These are phyloP conservation scores for Megalonaias nervosa DNA, from an alignment of 1,140 invertebrate species.

Conservation along the genomic window DNA sequence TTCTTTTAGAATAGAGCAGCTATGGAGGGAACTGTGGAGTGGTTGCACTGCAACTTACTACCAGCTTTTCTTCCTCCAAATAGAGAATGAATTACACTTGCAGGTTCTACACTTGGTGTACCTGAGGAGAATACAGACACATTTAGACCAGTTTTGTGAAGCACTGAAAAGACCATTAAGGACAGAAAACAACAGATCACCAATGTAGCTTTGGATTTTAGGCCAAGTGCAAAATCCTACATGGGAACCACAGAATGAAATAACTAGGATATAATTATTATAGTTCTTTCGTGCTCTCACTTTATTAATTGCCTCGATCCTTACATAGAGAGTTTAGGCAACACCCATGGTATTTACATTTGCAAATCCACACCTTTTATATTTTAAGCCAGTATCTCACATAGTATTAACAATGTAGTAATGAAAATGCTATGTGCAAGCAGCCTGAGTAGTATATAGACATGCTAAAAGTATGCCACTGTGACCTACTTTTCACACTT, in stretches of 20 bases:
- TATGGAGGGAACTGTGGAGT: slow-evolving; percentile 45
- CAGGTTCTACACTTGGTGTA: slow-evolving; percentile 29
- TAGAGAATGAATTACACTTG: slow-evolving; percentile 24
- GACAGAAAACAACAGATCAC: slow-evolving; percentile 23
- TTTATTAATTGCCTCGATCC: too few relatives aligned
- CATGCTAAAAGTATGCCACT: too few relatives aligned
- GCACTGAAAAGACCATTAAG: slow-evolving; percentile 26
- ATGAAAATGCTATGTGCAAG: too few relatives aligned
- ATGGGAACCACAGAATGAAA: not conserved
- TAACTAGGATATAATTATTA: not conserved
- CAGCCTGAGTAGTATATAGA: too few relatives aligned
- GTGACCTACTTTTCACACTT: too few relatives aligned
- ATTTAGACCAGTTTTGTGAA: slow-evolving; percentile 30
- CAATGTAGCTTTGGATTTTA: slow-evolving; percentile 30
- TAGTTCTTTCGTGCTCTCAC: too few relatives aligned
- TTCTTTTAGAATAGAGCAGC: slow-evolving; percentile 38
- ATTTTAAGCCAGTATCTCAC: too few relatives aligned
- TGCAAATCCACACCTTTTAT: too few relatives aligned
- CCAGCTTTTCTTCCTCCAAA: slow-evolving; percentile 34
- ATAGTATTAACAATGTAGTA: too few relatives aligned
- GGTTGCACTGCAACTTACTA: slow-evolving; percentile 29
- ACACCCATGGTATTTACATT: too few relatives aligned
- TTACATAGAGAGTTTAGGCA: too few relatives aligned
- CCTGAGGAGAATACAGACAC: slow-evolving; percentile 25
- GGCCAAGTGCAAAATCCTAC: not conserved